Base-by-base conservation (phyloP, 1,140 invertebrate genomes). In the Thaumetopoea pityocampa region DNA sequence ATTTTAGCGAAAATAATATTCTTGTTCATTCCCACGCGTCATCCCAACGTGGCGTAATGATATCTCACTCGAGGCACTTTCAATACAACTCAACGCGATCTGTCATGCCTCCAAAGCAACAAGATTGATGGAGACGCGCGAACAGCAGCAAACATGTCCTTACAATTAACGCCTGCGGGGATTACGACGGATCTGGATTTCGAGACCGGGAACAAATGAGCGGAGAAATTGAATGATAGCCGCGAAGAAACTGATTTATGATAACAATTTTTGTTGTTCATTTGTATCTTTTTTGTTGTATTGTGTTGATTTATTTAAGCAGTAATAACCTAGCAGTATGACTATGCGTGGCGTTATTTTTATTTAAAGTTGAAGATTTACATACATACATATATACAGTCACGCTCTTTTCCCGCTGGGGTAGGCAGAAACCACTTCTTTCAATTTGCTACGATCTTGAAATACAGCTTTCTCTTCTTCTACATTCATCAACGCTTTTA, bases 151-250 rank as follows among this genome's bases (percentile, higher is more conserved):
- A 47, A 37, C 44, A 38, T 38, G 44, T 47, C 26, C 19, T 24
- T 3, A 38, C 37, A 49, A 49, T 49, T 49, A 49, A 41, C 38
- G 38, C 11, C n/a, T 29, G n/a, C 30, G 4, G 3, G 20, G 33
- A 49, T 49, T 43, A 50, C 26, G 9, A 19, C 7, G 18, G 4
- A 19, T 7, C 6, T 15, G 22, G 9, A 22, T 26, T 15, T 36
- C 29, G 8, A 9, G 2, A 8, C n/a, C n/a, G 9, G 30, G 28
- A 29, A 40, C 40, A 30, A 53, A 53, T 53, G 44, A 48, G 36
- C 28, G 45, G 23, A 24, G 43, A 53, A 46, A 50, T 50, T 46
- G 41, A 54, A 43, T 38, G 38, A 55, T 55, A 28, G 24, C 8
- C 27, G 32, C 12, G 24, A 29, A 14, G 16, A 15, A n/a, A n/a